A percentile compares a stretch with the other conserved stretches of the same genome.
Conservation (phyloP, 2,113 vertebrate genomes). For the Ophiodon elongatus region DNA sequence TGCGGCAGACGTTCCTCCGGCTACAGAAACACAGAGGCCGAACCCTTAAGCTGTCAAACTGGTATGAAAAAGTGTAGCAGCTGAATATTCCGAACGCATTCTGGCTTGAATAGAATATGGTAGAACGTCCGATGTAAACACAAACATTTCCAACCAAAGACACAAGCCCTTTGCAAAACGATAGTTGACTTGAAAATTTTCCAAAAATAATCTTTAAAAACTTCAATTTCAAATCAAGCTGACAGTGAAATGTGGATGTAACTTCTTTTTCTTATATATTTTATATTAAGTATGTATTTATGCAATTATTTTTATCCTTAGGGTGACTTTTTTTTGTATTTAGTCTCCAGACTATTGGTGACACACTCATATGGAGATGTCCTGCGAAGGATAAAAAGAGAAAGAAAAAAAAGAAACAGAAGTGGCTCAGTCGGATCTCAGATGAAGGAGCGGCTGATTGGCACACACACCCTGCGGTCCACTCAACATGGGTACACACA, state of each 20-base stretch:
- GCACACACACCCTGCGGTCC: constrained; percentile 48
- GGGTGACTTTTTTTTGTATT: constrained; percentile 19
- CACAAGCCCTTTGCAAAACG: constrained; percentile 10
- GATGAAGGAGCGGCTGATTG: constrained; percentile 65
- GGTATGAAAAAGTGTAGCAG: constrained; percentile 2
- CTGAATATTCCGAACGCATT: constrained; percentile 5
- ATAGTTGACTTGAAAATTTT: constrained; percentile 12
- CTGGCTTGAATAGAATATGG: constrained; percentile 8
- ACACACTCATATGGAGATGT: constrained; percentile 19
- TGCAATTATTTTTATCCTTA: constrained; percentile 34
- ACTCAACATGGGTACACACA: constrained; percentile 42
- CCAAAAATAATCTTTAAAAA: constrained; percentile 7
- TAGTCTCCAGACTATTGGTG: constrained; percentile 21
- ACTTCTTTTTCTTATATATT: background rate
- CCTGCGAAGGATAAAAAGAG: constrained; percentile 28
- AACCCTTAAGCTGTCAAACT: constrained; percentile 42
- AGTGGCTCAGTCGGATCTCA: constrained; percentile 41
- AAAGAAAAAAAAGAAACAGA: background rate
- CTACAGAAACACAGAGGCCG: constrained; percentile 20
- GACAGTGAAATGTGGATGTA: constrained; percentile 16
- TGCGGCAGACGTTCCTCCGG: constrained; percentile 4
- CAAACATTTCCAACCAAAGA: constrained; percentile 23
- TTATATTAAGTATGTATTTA: constrained; percentile 34
- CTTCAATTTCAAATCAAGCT: constrained; percentile 16
- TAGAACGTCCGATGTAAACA: constrained; percentile 20